These are phyloP conservation scores for Lepus americanus DNA, from an alignment of 2,113 vertebrate genomes.

Conservation along the genomic window DNA sequence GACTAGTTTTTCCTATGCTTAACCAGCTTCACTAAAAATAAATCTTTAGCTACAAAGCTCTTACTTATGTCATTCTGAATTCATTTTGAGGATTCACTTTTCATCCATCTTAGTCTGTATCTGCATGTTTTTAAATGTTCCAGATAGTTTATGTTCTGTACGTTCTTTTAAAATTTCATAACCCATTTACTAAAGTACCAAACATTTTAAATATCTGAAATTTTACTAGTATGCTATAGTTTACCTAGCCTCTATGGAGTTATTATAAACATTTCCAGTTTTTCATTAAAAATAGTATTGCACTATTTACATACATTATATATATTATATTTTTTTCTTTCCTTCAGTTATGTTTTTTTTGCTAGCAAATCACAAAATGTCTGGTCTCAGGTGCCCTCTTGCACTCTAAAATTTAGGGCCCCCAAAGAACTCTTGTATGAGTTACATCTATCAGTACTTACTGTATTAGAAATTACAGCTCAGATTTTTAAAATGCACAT, in stretches of 20 bases:
- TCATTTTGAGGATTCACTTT: constrained; percentile 7
- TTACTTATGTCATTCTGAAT: constrained; percentile 63
- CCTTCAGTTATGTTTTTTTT: not conserved
- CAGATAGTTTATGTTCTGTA: constrained; percentile 6
- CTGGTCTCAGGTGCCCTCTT: not conserved
- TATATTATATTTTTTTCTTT: not conserved
- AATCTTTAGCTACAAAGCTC: constrained; percentile 57
- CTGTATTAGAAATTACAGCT: constrained; percentile 1
- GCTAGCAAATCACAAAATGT: not conserved
- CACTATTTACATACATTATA: not conserved
- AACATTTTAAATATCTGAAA: constrained; percentile 38
- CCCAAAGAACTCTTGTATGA: not conserved
- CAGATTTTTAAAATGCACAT: not conserved
- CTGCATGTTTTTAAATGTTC: constrained; percentile 37
- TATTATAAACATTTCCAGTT: constrained; percentile 7
- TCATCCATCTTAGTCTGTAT: constrained; percentile 16
- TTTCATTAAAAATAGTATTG: constrained; percentile 6
- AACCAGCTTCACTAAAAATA: constrained; percentile 58
- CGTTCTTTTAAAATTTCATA: constrained; percentile 14
- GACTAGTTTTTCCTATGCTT: not conserved
- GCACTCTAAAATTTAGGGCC: not conserved
- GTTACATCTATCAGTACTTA: not conserved
- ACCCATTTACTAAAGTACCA: constrained; percentile 43
- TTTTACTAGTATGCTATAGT: not conserved
- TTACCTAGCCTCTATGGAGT: not conserved